Conservation (phyloP, 2,797 vertebrate genomes). For the Galagoides demidoff region DNA sequence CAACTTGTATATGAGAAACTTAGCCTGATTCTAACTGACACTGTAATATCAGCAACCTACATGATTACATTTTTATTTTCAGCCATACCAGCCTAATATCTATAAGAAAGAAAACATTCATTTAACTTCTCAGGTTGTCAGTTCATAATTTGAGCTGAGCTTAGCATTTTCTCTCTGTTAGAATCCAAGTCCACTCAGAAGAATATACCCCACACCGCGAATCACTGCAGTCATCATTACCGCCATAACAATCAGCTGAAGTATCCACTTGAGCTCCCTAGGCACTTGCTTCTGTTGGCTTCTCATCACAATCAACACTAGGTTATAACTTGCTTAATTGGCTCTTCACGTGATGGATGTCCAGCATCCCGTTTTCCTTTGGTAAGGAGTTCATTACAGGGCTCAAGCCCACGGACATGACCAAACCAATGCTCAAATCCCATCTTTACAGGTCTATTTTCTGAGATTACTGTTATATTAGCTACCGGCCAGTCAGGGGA, state of each 20-base stretch:
- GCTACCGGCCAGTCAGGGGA: neutral
- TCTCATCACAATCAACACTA: neutral
- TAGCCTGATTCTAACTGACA: slow-evolving; percentile 23
- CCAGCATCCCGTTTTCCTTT: neutral
- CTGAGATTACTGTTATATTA: neutral
- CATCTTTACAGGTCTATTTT: neutral
- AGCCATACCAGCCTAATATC: neutral
- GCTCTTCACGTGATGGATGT: neutral
- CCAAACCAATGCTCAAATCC: neutral
- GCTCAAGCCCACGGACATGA: neutral
- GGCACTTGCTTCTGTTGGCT: neutral
- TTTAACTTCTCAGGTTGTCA: slow-evolving; percentile 39
- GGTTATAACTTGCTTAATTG: slow-evolving; percentile 12
- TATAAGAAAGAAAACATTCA: slow-evolving; percentile 29
- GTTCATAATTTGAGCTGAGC: slow-evolving; percentile 21
- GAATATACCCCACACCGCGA: neutral
- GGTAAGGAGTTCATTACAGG: neutral
- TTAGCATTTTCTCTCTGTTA: slow-evolving; percentile 45
- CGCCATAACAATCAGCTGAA: neutral
- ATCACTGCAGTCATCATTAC: neutral
- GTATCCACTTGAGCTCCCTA: neutral
- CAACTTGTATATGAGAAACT: neutral
- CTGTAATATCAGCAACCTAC: neutral
- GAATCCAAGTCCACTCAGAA: slow-evolving; percentile 10
- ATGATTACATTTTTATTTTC: slow-evolving; percentile 17